Base-by-base conservation (phyloP, 2,113 vertebrate species). In the Brienomyrus brachyistius region DNA sequence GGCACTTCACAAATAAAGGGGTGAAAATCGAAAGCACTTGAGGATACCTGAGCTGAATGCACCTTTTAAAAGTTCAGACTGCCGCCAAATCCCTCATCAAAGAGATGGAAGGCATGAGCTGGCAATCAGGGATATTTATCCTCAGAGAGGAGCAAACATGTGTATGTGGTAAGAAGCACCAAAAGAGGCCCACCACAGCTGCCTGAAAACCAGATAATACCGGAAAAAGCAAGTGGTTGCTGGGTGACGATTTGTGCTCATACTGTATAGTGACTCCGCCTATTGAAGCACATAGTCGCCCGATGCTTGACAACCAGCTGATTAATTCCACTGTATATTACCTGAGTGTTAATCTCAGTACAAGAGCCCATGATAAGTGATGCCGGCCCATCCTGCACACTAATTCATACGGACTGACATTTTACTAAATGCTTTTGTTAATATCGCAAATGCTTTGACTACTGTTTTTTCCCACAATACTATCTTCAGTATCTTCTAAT, bases 171-270 rank as follows among this genome's bases (percentile, higher is more conserved):
- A 87, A 54, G 7, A 50, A 86, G n/a, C 59, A 56, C 50, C 27
- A 47, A 47, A 21, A 43, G 11, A 59, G 4, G 11, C n/a, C 5
- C 15, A 59, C 50, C 77, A 47, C 56, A 70, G 40, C 52, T 43
- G 31, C 52, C 86, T 89, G 77, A 90, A 87, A 66, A 89, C 87
- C 70, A 45, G 80, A 89, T 88, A 59, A 62, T 91, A 90, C 92
- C 56, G 90, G 90, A 80, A 91, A 87, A 92, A 92, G 83, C 83
- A 47, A 91, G 83, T 82, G 62, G 90, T 94, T 93, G 90, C 93
- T 59, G 88, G 70, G 93, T 83, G 84, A 94, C 91, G 59, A 90
- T 83, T 82, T 70, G 91, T 48, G 62, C 77, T 90, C 17, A 17
- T 31, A 31, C 31, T 31, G 31, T 59, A 85, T 88, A 89, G 88